Percentiles rank a stretch among this genome's conserved stretches.
phyloP scores from a whole-genome alignment of 2,888 invertebrate species.

The Harpalus rubripes region DNA sequence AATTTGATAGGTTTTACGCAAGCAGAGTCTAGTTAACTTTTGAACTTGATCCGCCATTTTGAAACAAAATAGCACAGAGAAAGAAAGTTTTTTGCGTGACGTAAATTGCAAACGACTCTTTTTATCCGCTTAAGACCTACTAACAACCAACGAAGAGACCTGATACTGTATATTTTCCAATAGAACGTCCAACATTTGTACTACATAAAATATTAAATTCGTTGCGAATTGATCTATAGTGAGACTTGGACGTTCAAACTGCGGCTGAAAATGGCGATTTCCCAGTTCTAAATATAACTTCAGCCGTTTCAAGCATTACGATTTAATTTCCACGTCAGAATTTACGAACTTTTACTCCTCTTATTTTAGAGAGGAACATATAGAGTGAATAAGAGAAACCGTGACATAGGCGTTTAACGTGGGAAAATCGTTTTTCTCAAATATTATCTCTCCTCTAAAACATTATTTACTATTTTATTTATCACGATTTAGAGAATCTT shows the following conservation, averaged over 20 bases:
- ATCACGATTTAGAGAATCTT: too few relatives aligned
- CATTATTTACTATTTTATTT: too few relatives aligned
- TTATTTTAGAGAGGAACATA: neutral
- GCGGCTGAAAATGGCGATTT: neutral
- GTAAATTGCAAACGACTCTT: slow-evolving; percentile 28
- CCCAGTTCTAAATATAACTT: neutral
- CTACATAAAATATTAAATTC: slow-evolving; percentile 26
- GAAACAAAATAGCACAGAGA: slow-evolving; percentile 36
- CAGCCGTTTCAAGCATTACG: neutral
- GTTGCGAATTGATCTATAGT: slow-evolving; percentile 7
- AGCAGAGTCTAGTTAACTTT: slow-evolving; percentile 31
- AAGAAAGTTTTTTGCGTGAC: slow-evolving; percentile 43
- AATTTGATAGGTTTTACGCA: slow-evolving; percentile 38
- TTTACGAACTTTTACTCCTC: neutral
- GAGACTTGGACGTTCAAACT: neutral
- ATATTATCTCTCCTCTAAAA: too few relatives aligned
- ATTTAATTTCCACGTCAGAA: neutral
- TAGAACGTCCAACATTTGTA: slow-evolving; percentile 9
- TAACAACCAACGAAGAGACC: neutral
- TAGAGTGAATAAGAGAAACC: neutral
- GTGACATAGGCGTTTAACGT: too few relatives aligned
- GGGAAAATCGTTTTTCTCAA: too few relatives aligned
- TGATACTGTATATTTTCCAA: slow-evolving; percentile 31
- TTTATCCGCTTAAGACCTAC: slow-evolving; percentile 15
- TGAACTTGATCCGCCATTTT: slow-evolving; percentile 33